Evolutionary conservation across 2,797 vertebrate species (phyloP), one percentile per base, ranked within the genome.

Genomic region (Pseudopleuronectes americanus): DNA sequence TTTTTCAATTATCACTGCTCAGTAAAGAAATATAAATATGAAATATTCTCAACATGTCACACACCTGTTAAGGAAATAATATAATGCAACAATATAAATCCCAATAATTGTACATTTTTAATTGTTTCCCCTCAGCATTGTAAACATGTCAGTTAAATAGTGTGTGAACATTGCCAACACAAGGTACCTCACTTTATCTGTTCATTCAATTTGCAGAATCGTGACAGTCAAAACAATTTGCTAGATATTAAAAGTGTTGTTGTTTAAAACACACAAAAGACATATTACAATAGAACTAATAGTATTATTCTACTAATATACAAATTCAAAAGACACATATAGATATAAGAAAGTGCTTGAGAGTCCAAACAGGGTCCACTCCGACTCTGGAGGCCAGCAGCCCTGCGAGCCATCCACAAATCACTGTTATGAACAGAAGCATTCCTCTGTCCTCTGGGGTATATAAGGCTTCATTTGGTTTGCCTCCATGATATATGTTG

Each of bases 401-500:
- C 57, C 68, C 58, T 56, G 60, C 66, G 74, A 90, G 85, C 64
- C 55, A 59, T 84, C 89, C 81, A 94, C 93, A 94, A 94, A 95
- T 94, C 93, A 94, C 75, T 77, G 81, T 89, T 90, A 89, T 89
- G 89, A 92, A 93, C 93, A 93, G 91, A 93, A 94, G 93, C 94
- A 94, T 94, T 95, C 93, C 91, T 92, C 83, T 90, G 90, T 91
- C 89, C 93, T 93, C 93, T 66, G 57, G 92, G 90, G 93, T 90
- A 93, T 87, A 92, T 77, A 88, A 83, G 79, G 77, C 90, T 91
- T 93, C 88, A 90, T 87, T 91, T 91, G 84, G 77, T 91, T 92
- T 88, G 82, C 81, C 83, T 86, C 76, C 28, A 57, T 94, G 93
- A 94, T 94, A 84, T 92, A 93, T 92, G 90, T 76, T 31, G 77